Evolutionary conservation across 2,888 invertebrate genomes (phyloP).

Genomic region (Stramonita haemastoma): DNA sequence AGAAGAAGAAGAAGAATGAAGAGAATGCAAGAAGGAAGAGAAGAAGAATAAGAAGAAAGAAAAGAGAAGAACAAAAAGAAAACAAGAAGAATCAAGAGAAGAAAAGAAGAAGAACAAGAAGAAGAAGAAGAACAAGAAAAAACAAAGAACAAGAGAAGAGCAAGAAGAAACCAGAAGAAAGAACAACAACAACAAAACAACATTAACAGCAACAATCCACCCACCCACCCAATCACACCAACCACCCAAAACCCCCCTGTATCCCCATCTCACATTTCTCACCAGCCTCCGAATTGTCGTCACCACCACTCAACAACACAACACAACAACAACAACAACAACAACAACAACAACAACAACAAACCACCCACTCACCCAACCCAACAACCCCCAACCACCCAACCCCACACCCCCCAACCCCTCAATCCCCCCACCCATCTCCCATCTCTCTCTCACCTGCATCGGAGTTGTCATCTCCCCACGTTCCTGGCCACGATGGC

Average conservation of each 20-base stretch:
- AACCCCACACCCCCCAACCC: background rate
- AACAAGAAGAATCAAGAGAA: background rate
- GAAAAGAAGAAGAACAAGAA: background rate
- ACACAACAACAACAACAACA: background rate
- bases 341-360: background rate
- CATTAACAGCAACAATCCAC: background rate
- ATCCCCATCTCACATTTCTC: background rate
- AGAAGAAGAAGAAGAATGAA: background rate
- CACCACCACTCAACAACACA: background rate
- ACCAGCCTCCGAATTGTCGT: too few species aligned
- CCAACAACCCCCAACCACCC: background rate
- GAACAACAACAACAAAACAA: background rate
- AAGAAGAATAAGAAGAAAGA: background rate
- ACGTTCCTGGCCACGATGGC: constrained; percentile 48
- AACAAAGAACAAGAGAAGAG: too few species aligned
- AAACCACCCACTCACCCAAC: background rate
- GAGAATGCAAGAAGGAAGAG: background rate
- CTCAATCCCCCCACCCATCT: background rate
- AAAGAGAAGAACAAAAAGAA: background rate
- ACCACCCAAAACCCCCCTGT: background rate
- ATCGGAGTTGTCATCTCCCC: constrained; percentile 52
- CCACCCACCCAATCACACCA: background rate
- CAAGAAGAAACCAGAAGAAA: too few species aligned
- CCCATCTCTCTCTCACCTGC: constrained; percentile 40
- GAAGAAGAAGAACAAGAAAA: too few species aligned